Evolutionary conservation across 2,113 vertebrate genomes (phyloP).

Genomic region (Cyphomyrus plagiostoma): DNA sequence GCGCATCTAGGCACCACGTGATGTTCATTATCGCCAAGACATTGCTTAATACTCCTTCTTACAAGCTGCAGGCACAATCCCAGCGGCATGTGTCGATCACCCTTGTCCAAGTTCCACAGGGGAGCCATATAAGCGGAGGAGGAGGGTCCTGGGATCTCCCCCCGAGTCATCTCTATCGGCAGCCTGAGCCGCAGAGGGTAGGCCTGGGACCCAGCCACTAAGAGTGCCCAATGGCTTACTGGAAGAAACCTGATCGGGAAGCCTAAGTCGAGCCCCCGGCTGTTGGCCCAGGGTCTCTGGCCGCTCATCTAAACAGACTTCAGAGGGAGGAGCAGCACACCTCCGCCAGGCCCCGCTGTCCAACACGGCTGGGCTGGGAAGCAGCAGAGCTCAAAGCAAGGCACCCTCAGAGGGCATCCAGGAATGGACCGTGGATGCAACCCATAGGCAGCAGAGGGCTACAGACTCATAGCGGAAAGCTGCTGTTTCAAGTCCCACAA

Average conservation of each 20-base stretch:
- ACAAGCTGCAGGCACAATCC: neutral
- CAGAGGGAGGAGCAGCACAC: neutral
- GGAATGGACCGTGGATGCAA: neutral
- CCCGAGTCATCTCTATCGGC: neutral
- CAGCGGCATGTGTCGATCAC: neutral
- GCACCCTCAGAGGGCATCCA: neutral
- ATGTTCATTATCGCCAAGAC: neutral
- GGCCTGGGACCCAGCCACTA: neutral
- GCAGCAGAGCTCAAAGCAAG: neutral
- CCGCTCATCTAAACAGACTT: neutral
- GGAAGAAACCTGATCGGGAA: neutral
- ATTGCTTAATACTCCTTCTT: neutral
- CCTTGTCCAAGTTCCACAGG: neutral
- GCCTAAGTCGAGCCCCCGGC: neutral
- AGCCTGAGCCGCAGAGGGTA: neutral
- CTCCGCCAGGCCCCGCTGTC: neutral
- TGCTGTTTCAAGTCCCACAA: neutral
- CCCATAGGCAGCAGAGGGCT: neutral
- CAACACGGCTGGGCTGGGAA: neutral
- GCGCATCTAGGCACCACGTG: neutral
- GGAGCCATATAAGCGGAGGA: neutral
- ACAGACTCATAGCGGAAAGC: neutral
- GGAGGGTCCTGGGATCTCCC: neutral
- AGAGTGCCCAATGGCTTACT: neutral
- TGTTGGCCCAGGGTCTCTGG: neutral